Percentiles rank a stretch among this genome's conserved stretches.
Conservation (phyloP, 2,113 vertebrate species). For the Ursus arctos region DNA sequence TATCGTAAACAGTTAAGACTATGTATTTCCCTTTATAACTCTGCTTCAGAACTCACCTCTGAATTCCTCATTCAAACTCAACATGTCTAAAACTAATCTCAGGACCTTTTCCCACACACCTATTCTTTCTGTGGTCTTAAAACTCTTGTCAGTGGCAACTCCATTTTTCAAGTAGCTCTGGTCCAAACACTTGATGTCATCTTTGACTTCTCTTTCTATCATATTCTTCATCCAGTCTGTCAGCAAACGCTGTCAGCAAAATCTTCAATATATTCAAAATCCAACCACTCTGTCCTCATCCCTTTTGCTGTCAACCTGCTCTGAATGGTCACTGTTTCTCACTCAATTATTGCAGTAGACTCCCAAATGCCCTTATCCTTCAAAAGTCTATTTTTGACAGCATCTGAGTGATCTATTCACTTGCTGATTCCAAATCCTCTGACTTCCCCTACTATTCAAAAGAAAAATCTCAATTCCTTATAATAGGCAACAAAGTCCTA, state of each 20-base stretch:
- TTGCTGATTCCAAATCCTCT: not conserved
- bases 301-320: not conserved
- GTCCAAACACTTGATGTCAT: not conserved
- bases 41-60: not conserved
- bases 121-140: not conserved
- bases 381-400: not conserved
- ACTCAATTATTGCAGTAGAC: not conserved
- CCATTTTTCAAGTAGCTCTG: not conserved
- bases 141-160: not conserved
- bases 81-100: not conserved
- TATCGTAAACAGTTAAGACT: not conserved
- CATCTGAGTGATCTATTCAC: not conserved
- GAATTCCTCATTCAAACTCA: constrained; percentile 3
- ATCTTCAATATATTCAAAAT: not conserved
- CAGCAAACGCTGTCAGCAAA: not conserved
- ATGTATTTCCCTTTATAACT: not conserved
- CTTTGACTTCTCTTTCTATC: not conserved
- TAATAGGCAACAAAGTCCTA: not conserved
- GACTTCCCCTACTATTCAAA: not conserved
- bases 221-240: not conserved
- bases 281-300: not conserved
- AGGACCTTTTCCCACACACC: not conserved
- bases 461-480: constrained; percentile 32
- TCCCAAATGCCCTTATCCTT: not conserved
- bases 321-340: not conserved